Percentiles rank a stretch among this genome's conserved stretches.
phyloP scores from a whole-genome alignment of 2,888 invertebrate genomes.

The Melangyna quadrimaculata region DNA sequence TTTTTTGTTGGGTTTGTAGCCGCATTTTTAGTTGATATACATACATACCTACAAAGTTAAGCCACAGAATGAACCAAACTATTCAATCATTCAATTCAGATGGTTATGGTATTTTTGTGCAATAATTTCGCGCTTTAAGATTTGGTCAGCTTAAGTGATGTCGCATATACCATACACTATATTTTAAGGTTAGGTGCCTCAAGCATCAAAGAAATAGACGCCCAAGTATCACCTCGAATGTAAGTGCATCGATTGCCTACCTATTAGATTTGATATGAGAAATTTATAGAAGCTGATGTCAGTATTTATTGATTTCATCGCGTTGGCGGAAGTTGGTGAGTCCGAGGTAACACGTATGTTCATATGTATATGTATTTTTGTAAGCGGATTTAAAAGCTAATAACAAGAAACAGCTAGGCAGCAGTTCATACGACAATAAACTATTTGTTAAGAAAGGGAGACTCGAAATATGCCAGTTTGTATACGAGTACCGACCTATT shows the following conservation, averaged over 20 bases:
- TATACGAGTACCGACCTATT: too few species aligned
- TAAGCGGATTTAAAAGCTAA: too few species aligned
- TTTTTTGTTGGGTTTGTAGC: conserved; percentile 13
- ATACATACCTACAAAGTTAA: too few species aligned
- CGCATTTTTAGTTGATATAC: background rate
- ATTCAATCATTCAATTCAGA: conserved; percentile 47
- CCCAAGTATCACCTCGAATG: background rate
- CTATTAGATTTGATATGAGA: background rate
- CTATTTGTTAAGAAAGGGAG: too few species aligned
- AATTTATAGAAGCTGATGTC: conserved; percentile 13
- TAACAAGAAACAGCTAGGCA: too few species aligned
- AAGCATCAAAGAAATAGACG: background rate
- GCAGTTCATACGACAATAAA: too few species aligned
- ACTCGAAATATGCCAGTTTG: too few species aligned
- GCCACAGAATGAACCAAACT: conserved; percentile 2
- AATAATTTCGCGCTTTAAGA: conserved; percentile 28
- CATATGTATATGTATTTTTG: too few species aligned
- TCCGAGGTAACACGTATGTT: too few species aligned
- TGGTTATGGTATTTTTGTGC: conserved; percentile 22
- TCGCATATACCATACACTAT: background rate
- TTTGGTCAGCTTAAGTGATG: conserved; percentile 18
- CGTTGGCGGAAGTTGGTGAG: background rate
- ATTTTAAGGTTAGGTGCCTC: background rate
- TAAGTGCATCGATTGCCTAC: conserved; percentile 31
- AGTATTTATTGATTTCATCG: background rate